Evolutionary conservation across 2,113 vertebrate species (phyloP), one percentile per base, ranked within the genome.

Genomic region (Megaceryle maxima): DNA sequence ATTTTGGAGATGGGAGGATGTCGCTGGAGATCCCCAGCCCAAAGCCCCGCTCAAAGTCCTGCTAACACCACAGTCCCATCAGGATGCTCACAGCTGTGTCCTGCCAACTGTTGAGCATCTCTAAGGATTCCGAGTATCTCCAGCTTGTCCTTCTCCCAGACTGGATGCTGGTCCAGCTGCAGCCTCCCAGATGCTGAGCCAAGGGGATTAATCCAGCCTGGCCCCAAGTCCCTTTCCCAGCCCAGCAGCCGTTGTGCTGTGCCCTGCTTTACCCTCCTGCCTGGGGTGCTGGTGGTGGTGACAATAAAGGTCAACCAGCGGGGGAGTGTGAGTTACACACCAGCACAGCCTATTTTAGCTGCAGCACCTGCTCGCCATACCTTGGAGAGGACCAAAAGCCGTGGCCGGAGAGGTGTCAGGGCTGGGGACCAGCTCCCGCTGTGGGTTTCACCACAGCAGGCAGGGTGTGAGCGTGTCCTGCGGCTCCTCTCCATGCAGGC

Each of bases 401-500:
- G 1, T 18, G 41, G 41, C 31, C 15, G 6, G 11, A 39, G 83
- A 91, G 73, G 64, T 84, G 78, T 37, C 78, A 50, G 56, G 66
- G 63, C 44, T 59, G 59, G 86, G 41, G 76, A 70, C 33, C 35
- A 3, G 9, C 18, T n/a, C 33, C 44, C 2, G 0, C 31, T 5
- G 3, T 24, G 12, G 1, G 31, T 11, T 4, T 4, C 26, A 1
- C 4, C 4, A 1, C 68, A 21, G 62, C 7, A 0, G 48, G 33
- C 26, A 0, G 39, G 13, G 5, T 18, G 8, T 43, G 16, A 82
- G 44, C 6, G 0, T 15, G 1, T 29, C 66, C n/a, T 1, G 0
- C 7, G 20, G 35, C 75, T 69, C 48, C 39, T 68, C 53, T 41
- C 7, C 10, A 3, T 46, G 1, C 80, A 99, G 99, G 99, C 16